Base-by-base conservation (phyloP, 2,113 vertebrate genomes). In the Ailuropoda melanoleuca region DNA sequence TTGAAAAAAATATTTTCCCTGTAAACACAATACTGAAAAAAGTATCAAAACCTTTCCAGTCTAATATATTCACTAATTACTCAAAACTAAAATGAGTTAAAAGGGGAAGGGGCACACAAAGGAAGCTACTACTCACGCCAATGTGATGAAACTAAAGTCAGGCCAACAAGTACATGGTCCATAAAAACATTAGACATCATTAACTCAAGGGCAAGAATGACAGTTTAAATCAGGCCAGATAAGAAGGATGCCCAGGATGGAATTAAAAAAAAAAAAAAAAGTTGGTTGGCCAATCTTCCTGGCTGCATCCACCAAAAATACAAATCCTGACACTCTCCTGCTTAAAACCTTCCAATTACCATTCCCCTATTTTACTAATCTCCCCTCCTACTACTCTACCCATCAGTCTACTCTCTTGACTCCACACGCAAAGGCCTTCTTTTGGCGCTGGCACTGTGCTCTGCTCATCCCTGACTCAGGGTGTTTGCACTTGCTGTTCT, bases 1-100 rank as follows among this genome's bases (percentile, higher is more conserved):
- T 53, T 85, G 75, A 9, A 70, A 80, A 90, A 87, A 88, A 37
- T 53, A 29, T 48, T 88, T 87, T 48, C 39, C 43, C 17, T 83
- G 89, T 88, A 96, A 87, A 64, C 50, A 91, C 80, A 88, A 92
- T 48, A 85, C 48, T 80, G 23, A 78, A 87, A 91, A 62, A 75
- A 68, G 24, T 21, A 11, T 92, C 53, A 62, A 88, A 90, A 48
- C 58, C 24, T 83, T 93, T 95, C 39, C 9, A 85, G 46, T 85
- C 55, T 89, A 91, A 37, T 74, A 4, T 46, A 39, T 14, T 93
- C 48, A 90, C 31, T 56, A 89, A 78, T 34, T 89, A 75, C 29
- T 90, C 60, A 96, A 93, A 93, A 60, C 53, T 37, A 88, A 81
- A 81, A 46, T 2, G 31, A 14, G 24, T 37, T 60, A n/a, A 37